Evolutionary conservation across 2,888 invertebrate genomes (phyloP), one percentile per base, ranked within the genome.

Genomic region (Mylabris sibirica): DNA sequence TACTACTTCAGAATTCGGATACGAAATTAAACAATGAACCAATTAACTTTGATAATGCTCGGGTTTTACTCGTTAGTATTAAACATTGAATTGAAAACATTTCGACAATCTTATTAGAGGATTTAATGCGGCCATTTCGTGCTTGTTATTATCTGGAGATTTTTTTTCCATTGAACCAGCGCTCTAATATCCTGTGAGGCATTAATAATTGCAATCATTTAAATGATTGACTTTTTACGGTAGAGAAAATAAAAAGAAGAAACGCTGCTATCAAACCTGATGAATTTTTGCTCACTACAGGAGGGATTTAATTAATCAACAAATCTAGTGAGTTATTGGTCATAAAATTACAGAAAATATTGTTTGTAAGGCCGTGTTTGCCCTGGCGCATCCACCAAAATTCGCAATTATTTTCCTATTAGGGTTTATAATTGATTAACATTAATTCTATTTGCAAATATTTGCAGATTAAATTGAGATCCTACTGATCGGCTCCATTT

Each of bases 381-480:
- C 0, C 59, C 62, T 62, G 66, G 62, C 66, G 62, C 66, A 35
- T 66, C 62, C 62, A 35, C 62, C 66, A 66, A 59, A 66, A 61
- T 59, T 53, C 53, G 30, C 44, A 44, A 44, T 44, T 44, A 44
- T 44, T 44, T 24, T 24, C 24, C 12, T 24, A 57, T 57, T 24
- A 57, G 2, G 22, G 8, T 53, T n/a, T 66, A 66, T 63, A 71
- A 71, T 76, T 75, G 75, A 76, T 76, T 75, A 73, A 71, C 68
- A 65, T 67, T 68, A 74, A 77, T 77, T 75, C 75, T 71, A 73
- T 71, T 76, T 76, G 74, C 74, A 76, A 75, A 77, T 77, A 68
- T 63, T 69, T 64, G 64, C 64, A 67, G 74, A 73, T 74, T 71
- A 69, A 71, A 69, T 63, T 49, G 68, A 38, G 60, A 61, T 71